Conservation (phyloP, 2,113 vertebrate species). For the Nothoprocta perdicaria region DNA sequence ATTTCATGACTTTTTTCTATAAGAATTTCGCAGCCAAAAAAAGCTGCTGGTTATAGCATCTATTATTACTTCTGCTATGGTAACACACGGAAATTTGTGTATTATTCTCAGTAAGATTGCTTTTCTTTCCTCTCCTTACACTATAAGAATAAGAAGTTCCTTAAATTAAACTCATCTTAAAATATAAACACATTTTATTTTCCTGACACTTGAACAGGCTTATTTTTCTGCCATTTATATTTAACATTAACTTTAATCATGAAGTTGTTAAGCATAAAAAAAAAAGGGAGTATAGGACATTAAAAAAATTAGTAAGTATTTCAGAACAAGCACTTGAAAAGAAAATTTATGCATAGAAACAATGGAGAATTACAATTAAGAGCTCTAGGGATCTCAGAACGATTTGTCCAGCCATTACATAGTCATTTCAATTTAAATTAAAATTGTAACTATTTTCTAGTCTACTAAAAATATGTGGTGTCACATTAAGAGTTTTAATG, state of each 20-base stretch:
- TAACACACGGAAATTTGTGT: not conserved
- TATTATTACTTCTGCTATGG: not conserved
- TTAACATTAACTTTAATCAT: conserved; percentile 75
- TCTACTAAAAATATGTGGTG: conserved; percentile 80
- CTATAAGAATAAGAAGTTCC: not conserved
- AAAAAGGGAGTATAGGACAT: conserved; percentile 57
- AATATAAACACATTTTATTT: conserved; percentile 42
- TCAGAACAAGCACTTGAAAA: conserved; percentile 73
- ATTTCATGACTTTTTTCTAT: not conserved
- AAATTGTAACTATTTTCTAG: conserved; percentile 83
- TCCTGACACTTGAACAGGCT: conserved; percentile 55
- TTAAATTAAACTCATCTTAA: conserved; percentile 20
- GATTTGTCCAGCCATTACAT: conserved; percentile 81
- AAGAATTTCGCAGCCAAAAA: not conserved
- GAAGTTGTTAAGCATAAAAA: conserved; percentile 75
- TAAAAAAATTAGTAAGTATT: conserved; percentile 73
- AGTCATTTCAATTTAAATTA: conserved; percentile 86
- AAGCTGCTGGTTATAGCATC: not conserved
- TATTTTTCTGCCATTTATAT: conserved; percentile 74
- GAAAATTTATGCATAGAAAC: conserved; percentile 80
- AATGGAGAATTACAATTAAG: conserved; percentile 80
- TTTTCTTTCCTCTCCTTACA: not conserved
- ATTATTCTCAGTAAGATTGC: not conserved
- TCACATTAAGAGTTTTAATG: conserved; percentile 79
- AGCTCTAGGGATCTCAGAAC: conserved; percentile 78